Conservation (phyloP, 2,113 vertebrate species). For the Tachuris rubrigastra region DNA sequence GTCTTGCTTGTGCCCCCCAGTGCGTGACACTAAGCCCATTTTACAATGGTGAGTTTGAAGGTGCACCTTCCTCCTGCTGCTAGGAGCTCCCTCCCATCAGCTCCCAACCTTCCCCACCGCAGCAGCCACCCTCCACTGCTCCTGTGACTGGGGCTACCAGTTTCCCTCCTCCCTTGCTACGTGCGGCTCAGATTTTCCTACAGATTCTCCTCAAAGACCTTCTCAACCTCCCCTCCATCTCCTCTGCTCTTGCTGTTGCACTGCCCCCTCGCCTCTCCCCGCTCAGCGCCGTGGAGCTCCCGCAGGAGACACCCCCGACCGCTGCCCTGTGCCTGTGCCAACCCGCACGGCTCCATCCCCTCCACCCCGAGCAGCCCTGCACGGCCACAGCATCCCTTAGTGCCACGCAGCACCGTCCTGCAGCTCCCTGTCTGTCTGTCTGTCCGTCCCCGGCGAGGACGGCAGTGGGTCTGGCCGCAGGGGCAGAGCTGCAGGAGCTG, state of each 20-base stretch:
- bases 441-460: not conserved
- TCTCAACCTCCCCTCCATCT: not conserved
- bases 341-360: not conserved
- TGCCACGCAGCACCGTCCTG: fast-evolving
- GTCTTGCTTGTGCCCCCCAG: not conserved
- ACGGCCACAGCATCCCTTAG: fast-evolving
- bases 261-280: not conserved
- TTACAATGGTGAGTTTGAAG: not conserved
- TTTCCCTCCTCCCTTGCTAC: not conserved
- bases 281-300: too few species aligned
- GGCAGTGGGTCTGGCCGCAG: too few species aligned
- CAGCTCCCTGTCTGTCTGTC: fast-evolving
- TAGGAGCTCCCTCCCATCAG: not conserved
- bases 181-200: not conserved
- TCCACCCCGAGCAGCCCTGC: fast-evolving
- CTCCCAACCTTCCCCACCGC: fast-evolving
- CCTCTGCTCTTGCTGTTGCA: not conserved
- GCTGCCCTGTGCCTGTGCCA: not conserved
- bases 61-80: not conserved
- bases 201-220: not conserved
- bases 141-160: fast-evolving
- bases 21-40: not conserved
- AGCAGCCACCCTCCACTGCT: not conserved
- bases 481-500: too few species aligned
- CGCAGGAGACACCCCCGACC: fast-evolving